A percentile compares a stretch with the other conserved stretches of the same genome.
These are phyloP conservation scores for Prionailurus viverrinus DNA, from an alignment of 2,113 vertebrate genomes.

Conservation along the genomic window DNA sequence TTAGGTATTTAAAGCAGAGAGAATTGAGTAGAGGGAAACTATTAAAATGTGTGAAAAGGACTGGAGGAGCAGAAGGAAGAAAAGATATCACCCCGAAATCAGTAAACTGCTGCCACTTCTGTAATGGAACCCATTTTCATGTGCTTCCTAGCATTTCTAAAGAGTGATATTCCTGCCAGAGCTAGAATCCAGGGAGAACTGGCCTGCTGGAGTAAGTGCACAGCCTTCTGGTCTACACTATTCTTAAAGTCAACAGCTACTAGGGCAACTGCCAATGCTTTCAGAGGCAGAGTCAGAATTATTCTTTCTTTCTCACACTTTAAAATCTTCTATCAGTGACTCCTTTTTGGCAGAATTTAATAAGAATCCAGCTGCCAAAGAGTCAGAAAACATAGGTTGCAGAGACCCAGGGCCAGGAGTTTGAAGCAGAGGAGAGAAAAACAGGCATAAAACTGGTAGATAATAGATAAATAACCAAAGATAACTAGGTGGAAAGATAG, in stretches of 20 bases:
- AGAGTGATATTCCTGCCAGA: neutral
- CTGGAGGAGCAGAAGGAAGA: neutral
- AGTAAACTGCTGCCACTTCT: neutral
- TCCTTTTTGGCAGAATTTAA: constrained; percentile 56
- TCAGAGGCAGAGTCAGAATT: neutral
- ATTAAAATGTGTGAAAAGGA: neutral
- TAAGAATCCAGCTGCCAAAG: constrained; percentile 7
- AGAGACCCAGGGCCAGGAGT: neutral
- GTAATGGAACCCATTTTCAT: neutral
- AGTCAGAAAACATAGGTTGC: neutral
- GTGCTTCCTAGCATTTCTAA: neutral
- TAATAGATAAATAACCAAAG: constrained; percentile 14
- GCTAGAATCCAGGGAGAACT: neutral
- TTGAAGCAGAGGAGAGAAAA: neutral
- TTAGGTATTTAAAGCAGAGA: constrained; percentile 11
- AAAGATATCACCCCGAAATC: neutral
- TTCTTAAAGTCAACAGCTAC: constrained; percentile 8
- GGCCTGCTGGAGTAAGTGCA: neutral
- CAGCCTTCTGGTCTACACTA: constrained; percentile 27
- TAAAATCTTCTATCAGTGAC: neutral
- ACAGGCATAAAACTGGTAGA: neutral
- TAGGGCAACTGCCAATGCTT: neutral
- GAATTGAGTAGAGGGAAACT: neutral
- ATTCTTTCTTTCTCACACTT: neutral
- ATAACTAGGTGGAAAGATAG: neutral